Evolutionary conservation across 92 coral and sea anemone species (phyloP).

Genomic region (Phenganax marumi): DNA sequence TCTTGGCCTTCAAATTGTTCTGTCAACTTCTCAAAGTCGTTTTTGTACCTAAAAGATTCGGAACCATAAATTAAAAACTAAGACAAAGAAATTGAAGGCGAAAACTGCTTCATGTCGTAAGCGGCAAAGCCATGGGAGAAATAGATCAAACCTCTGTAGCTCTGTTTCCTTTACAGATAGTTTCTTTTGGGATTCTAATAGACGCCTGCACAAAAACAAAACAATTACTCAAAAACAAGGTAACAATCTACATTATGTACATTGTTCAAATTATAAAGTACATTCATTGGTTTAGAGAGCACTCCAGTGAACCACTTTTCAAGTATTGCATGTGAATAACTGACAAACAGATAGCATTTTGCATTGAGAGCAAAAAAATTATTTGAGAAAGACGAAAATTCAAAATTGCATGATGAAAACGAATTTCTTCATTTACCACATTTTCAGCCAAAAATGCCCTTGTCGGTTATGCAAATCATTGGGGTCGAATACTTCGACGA

Average conservation of each 20-base stretch:
- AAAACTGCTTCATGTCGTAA: neutral
- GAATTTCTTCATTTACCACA: too few species aligned
- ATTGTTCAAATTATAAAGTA: neutral
- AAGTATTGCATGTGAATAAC: too few species aligned
- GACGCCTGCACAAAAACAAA: conserved; percentile 57
- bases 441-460: too few species aligned
- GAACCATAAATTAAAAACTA: neutral
- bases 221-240: neutral
- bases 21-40: neutral
- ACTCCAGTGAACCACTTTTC: too few species aligned
- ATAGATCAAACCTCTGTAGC: conserved; percentile 46
- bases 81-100: neutral
- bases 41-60: conserved; percentile 7
- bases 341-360: too few species aligned
- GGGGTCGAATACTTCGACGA: too few species aligned
- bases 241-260: neutral
- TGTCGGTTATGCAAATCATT: too few species aligned
- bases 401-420: too few species aligned
- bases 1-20: conserved; percentile 24
- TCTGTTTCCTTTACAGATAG: conserved; percentile 74
- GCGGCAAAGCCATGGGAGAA: neutral
- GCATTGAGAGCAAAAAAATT: too few species aligned
- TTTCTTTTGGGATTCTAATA: conserved; percentile 85
- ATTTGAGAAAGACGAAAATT: too few species aligned
- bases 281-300: too few species aligned